Base-by-base conservation (phyloP, 2,113 vertebrate species). In the Herpailurus yagouaroundi region DNA sequence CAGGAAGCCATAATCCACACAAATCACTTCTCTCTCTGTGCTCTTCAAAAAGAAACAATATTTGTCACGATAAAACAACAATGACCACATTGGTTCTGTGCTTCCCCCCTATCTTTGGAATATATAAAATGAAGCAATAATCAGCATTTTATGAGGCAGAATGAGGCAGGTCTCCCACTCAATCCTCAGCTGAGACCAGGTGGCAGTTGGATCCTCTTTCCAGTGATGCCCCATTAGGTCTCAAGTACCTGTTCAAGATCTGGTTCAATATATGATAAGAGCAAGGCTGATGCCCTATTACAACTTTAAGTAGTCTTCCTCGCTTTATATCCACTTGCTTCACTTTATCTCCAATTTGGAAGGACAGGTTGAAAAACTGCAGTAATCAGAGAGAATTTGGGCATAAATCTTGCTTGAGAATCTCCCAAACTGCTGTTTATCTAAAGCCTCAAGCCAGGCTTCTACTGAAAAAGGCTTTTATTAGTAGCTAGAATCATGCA, bases 41-140 rank as follows among this genome's bases (percentile, higher is more conserved):
- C 50, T 95, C 89, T 95, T 97, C 82, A 71, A 83, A 96, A 69
- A 57, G 48, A 95, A 89, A 96, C 14, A 52, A 27, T 23, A 48
- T 87, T 45, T 7, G 77, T 84, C 27, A 33, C n/a, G 48, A 38
- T 64, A 88, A 90, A 68, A 80, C 21, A 50, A 85, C 33, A 18
- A 82, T 15, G 45, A 14, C 18, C 25, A 23, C 2, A 15, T 89
- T 2, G 10, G 82, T 33, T 33, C 52, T 60, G 19, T 85, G 64
- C 45, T 92, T 76, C 18, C 45, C 27, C 77, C 21, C n/a, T 66
- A 2, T 33, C 60, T 69, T 50, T 77, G 87, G 95, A 95, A 86
- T 73, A 36, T 0, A 83, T 29, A 31, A 73, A 73, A 64, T 29
- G 36, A 38, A 94, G 45, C 31, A 93, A 71, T 73, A 81, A 33